Base-by-base conservation (phyloP, 2,797 vertebrate genomes). In the Ataeniobius toweri region DNA sequence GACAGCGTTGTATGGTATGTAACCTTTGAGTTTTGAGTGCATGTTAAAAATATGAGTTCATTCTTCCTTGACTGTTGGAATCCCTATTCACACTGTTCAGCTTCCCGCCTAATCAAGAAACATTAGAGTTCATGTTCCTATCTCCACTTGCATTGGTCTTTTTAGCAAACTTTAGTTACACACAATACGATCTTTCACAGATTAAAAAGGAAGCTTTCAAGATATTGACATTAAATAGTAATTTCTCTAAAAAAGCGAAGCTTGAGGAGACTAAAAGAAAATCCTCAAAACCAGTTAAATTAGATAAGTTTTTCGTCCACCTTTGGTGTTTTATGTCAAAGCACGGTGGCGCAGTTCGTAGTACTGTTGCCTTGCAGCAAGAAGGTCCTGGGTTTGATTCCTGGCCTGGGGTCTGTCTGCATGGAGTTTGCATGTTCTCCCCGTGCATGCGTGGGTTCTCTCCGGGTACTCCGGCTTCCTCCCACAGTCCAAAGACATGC, bases 1-100 rank as follows among this genome's bases (percentile, higher is more conserved):
- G 48, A 68, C 74, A 39, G 59, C 76, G 56, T 81, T 44, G 74
- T 61, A 67, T 48, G 63, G 71, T 63, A 69, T 73, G 39, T 71
- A 73, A 74, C 53, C 76, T 73, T 46, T 71, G 9, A 53, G 58
- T 56, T 74, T 18, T 70, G 24, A 22, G 1, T 2, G 24, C 59
- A 28, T 31, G 14, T 63, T 74, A n/a, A 75, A 76, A 51, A 71
- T 53, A 41, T 48, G 41, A 44, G n/a, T 46, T 75, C 12, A 31
- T 68, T 65, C 4, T 0, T 82, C 68, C 55, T 67, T 74, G 36
- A 55, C 44, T 41, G 51, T 76, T 76, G 75, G 53, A 61, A 46
- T 75, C n/a, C 28, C 24, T 26, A 5, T 44, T 31, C 31, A 73
- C 80, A 73, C 24, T 44, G 44, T 36, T 53, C 53, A 53, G 53